phyloP scores from a whole-genome alignment of 2,113 vertebrate genomes.

The Ornithorhynchus anatinus region DNA sequence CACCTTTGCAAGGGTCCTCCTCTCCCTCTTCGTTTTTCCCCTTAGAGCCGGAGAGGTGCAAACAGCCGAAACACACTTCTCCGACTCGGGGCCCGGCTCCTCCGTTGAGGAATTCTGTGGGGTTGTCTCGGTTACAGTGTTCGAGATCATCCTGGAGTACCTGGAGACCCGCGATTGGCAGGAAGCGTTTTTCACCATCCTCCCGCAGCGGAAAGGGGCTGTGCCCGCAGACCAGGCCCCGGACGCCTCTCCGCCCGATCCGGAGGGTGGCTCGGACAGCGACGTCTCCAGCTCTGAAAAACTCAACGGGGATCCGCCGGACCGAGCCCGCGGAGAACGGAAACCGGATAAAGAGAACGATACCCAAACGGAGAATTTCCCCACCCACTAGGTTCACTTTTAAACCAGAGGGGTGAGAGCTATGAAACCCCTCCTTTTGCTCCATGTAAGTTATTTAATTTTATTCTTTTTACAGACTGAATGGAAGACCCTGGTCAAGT shows the following conservation, averaged over 20 bases:
- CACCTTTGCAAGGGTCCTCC: too few relatives aligned
- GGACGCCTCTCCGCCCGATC: background rate
- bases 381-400: background rate
- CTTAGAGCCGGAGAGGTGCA: too few relatives aligned
- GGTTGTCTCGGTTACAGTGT: constrained; percentile 78
- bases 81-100: too few relatives aligned
- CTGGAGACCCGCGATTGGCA: constrained; percentile 90
- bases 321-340: background rate
- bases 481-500: background rate
- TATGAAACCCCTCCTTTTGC: too few relatives aligned
- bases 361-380: background rate
- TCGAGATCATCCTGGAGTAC: constrained; percentile 93
- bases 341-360: background rate
- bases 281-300: constrained; percentile 40
- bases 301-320: background rate
- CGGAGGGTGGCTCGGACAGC: constrained; percentile 32
- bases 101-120: background rate
- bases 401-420: too few relatives aligned
- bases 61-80: too few relatives aligned
- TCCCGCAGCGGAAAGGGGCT: constrained; percentile 92
- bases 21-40: too few relatives aligned
- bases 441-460: too few relatives aligned
- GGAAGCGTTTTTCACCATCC: constrained; percentile 90
- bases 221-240: constrained; percentile 72
- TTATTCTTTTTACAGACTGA: background rate